Evolutionary conservation across 2,888 invertebrate genomes (phyloP).

Genomic region (Uropetala carovei): DNA sequence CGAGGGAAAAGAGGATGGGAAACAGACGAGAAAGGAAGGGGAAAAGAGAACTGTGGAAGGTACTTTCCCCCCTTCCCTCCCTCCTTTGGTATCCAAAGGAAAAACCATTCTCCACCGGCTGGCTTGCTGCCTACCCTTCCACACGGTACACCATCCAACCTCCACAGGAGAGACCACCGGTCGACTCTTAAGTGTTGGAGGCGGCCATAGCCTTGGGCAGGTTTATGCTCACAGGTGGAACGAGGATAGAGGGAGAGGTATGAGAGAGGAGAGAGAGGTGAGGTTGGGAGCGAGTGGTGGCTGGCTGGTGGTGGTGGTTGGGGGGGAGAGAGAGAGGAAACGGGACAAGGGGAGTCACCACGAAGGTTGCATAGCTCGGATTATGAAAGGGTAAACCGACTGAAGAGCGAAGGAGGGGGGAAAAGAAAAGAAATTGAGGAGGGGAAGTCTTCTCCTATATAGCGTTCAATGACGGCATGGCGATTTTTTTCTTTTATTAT

Average conservation of each 20-base stretch:
- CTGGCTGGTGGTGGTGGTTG: not conserved
- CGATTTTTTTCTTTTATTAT: not conserved
- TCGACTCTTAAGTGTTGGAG: slow-evolving; percentile 32
- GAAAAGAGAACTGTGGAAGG: not conserved
- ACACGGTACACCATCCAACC: not conserved
- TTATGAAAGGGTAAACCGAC: slow-evolving; percentile 49
- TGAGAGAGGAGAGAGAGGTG: not conserved
- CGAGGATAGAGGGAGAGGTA: slow-evolving; percentile 27
- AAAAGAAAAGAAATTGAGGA: not conserved
- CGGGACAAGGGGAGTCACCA: slow-evolving; percentile 44
- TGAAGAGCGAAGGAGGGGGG: not conserved
- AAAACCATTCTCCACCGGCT: slow-evolving; percentile 45
- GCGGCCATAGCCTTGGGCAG: slow-evolving; percentile 61
- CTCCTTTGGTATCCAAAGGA: too few species aligned
- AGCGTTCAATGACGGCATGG: slow-evolving; percentile 30
- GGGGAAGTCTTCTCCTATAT: slow-evolving; percentile 11
- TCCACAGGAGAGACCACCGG: slow-evolving; percentile 32
- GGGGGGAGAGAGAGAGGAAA: slow-evolving; percentile 31
- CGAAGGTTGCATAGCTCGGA: slow-evolving; percentile 61
- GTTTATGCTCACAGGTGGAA: slow-evolving; percentile 64
- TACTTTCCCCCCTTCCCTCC: not conserved
- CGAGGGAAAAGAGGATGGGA: not conserved
- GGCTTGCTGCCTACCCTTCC: not conserved
- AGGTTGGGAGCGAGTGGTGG: not conserved
- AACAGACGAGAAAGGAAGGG: not conserved